phyloP scores from a whole-genome alignment of 1,140 invertebrate genomes.

The Pemphigus obesinymphae region DNA sequence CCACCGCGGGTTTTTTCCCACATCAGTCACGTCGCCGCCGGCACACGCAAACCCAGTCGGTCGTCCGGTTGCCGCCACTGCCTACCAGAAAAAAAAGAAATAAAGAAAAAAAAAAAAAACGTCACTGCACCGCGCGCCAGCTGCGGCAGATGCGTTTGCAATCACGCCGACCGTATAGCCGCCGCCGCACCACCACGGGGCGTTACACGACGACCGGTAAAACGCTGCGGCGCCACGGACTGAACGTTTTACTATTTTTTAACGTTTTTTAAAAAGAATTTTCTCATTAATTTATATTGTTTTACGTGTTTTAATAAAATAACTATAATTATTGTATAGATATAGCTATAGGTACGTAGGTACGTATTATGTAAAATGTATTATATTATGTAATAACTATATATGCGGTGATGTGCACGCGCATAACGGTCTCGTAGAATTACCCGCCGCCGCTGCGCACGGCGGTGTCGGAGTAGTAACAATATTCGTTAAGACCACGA shows the following conservation, averaged over 20 bases:
- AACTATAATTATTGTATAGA: background rate
- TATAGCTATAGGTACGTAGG: background rate
- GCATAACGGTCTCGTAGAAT: slow-evolving; percentile 3
- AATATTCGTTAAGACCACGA: background rate
- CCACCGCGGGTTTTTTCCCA: background rate
- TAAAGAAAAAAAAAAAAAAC: no score
- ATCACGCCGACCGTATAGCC: no score
- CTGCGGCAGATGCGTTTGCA: background rate
- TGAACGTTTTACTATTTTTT: no score
- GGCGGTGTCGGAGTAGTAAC: slow-evolving; percentile 9
- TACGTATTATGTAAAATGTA: background rate
- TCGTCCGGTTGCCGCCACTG: background rate
- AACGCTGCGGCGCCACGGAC: no score
- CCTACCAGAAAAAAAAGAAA: no score
- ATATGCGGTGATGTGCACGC: background rate
- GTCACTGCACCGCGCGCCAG: background rate
- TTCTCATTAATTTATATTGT: background rate
- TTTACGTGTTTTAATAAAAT: background rate
- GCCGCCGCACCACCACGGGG: background rate
- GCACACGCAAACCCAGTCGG: background rate
- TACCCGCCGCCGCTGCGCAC: background rate
- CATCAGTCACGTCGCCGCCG: slow-evolving; percentile 16
- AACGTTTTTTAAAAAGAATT: no score
- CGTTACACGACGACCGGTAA: no score
- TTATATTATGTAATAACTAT: background rate